Percentiles rank a stretch among this genome's conserved stretches.
phyloP scores from a whole-genome alignment of 2,113 vertebrate species.

The Ochotona princeps region DNA sequence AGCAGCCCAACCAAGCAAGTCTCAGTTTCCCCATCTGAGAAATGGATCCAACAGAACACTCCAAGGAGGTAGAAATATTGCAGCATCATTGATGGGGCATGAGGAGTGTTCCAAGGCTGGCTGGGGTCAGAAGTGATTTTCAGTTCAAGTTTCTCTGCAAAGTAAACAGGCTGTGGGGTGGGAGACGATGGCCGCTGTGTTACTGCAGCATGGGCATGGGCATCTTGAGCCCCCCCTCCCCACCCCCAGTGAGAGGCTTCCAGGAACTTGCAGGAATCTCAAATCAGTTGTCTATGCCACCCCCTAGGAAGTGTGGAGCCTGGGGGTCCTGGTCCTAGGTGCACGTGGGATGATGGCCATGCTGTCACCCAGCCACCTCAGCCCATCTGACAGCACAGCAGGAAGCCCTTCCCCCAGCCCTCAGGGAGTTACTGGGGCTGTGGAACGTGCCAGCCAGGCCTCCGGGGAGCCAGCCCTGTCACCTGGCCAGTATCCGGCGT shows the following conservation, averaged over 20 bases:
- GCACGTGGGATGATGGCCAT: background rate
- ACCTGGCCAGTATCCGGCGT: background rate
- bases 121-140: background rate
- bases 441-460: background rate
- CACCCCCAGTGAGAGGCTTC: background rate
- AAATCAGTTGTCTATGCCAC: background rate
- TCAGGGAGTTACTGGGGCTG: background rate
- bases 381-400: background rate
- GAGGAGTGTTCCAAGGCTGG: background rate
- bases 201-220: background rate
- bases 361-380: background rate
- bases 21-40: background rate
- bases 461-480: slow-evolving; percentile 37
- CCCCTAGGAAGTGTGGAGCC: background rate
- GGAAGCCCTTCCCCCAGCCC: slow-evolving; percentile 23
- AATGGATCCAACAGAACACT: background rate
- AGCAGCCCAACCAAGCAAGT: background rate
- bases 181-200: background rate
- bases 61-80: background rate
- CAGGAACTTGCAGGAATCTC: too few relatives aligned
- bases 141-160: too few relatives aligned
- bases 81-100: accelerated
- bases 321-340: background rate
- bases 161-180: too few relatives aligned
- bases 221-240: accelerated